A percentile compares a stretch with the other conserved stretches of the same genome.
Evolutionary conservation across 2,113 vertebrate species (phyloP).

Genomic region (Lethenteron camtschaticum): DNA sequence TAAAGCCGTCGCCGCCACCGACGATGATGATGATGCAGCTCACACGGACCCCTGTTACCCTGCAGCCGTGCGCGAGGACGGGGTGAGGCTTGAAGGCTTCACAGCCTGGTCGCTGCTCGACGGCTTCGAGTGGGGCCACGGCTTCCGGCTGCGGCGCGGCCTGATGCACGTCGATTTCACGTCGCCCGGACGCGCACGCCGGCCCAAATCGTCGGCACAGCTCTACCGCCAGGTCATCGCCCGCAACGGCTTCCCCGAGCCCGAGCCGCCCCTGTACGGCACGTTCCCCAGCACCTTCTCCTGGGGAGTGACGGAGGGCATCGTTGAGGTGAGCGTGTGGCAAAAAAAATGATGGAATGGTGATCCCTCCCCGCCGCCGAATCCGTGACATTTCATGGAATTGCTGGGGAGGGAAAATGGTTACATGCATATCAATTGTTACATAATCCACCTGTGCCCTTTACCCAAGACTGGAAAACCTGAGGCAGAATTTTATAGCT

Average conservation of each 20-base stretch:
- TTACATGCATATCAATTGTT: too few relatives aligned
- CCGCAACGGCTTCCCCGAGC: constrained; percentile 42
- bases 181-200: constrained; percentile 30
- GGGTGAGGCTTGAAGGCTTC: constrained; percentile 56
- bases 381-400: too few relatives aligned
- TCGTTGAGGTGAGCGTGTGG: constrained; percentile 39
- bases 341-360: too few relatives aligned
- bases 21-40: too few relatives aligned
- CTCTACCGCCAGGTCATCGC: constrained; percentile 49
- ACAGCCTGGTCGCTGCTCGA: constrained; percentile 73
- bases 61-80: constrained; percentile 22
- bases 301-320: constrained; percentile 67
- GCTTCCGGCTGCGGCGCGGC: constrained; percentile 41
- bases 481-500: too few relatives aligned
- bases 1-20: too few relatives aligned
- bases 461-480: too few relatives aligned
- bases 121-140: constrained; percentile 76
- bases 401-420: too few relatives aligned
- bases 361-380: too few relatives aligned
- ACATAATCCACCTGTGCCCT: too few relatives aligned
- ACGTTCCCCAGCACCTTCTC: constrained; percentile 66
- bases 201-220: constrained; percentile 53
- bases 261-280: constrained; percentile 22
- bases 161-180: constrained; percentile 65
- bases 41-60: too few relatives aligned